Percentiles rank a stretch among this genome's conserved stretches.
These are phyloP conservation scores for Clamator glandarius DNA, from an alignment of 2,797 vertebrate genomes.

Conservation along the genomic window DNA sequence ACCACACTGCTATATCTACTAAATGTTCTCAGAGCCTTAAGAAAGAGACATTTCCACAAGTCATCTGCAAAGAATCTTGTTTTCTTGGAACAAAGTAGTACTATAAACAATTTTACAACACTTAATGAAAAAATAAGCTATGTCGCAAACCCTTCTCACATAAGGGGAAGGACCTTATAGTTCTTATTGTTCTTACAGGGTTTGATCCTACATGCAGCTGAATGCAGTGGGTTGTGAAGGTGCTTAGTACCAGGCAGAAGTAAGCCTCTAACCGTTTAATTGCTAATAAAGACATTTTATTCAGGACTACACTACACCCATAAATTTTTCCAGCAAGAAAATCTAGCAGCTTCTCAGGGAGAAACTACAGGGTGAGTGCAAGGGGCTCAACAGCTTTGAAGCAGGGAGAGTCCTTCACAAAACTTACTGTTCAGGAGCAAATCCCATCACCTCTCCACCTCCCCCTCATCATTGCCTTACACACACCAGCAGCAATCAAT, in stretches of 20 bases:
- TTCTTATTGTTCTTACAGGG: neutral
- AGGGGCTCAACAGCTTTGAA: conserved; percentile 55
- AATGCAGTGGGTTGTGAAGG: neutral
- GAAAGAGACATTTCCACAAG: conserved; percentile 24
- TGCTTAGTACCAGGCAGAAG: neutral
- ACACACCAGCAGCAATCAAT: conserved; percentile 53
- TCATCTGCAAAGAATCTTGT: neutral
- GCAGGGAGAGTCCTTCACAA: conserved; percentile 51
- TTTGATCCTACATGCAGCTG: neutral
- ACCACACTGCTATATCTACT: neutral
- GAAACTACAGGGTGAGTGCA: conserved; percentile 36
- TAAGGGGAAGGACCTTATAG: neutral
- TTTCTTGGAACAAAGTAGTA: conserved; percentile 16
- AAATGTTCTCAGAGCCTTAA: neutral
- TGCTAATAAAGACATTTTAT: conserved; percentile 10
- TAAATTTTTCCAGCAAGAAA: conserved; percentile 12
- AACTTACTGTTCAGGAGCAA: conserved; percentile 60
- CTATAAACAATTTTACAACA: neutral
- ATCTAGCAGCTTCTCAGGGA: neutral
- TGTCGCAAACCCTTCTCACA: neutral
- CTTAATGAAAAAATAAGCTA: neutral
- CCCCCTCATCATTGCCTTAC: conserved; percentile 53
- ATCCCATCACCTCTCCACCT: conserved; percentile 62
- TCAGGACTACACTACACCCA: neutral
- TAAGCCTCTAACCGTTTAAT: neutral